Evolutionary conservation across 2,888 invertebrate genomes (phyloP), one percentile per base, ranked within the genome.

Genomic region (Chalcis sispes): DNA sequence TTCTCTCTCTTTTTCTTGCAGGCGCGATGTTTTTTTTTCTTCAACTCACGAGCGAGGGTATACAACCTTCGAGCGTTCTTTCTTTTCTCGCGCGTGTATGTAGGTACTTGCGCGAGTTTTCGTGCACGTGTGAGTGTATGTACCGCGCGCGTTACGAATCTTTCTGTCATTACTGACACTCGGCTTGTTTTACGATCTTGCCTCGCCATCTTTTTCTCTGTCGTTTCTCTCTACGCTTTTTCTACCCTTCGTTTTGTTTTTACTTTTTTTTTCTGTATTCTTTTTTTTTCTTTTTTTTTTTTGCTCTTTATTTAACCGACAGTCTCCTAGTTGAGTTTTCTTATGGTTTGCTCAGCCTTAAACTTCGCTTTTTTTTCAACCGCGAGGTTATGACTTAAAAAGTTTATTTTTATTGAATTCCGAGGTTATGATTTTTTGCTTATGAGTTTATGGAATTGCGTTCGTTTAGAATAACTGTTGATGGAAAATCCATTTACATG

Each of bases 11-110:
- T 78, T 77, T 71, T 73, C 78, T 75, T 69, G 67, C 48, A 42
- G 42, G 52, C 71, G 72, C 64, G 72, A 62, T 83, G n/a, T n/a
- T n/a, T n/a, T n/a, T n/a, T 81, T 80, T 81, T 81, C 79, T 82
- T 82, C 81, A 82, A 83, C 85, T 15, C 42, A 85, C 86, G 85
- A n/a, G 83, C 86, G 84, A 84, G 83, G 82, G 83, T 84, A 85
- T 85, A 86, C 86, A 87, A 86, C 87, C 87, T 87, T 87, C 86
- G 81, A 10, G 48, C 58, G n/a, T 25, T 36, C 66, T 18, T 65
- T 79, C 79, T 81, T 80, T 79, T 79, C 80, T 58, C 29, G 61
- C 36, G 50, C 48, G 23, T 15, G 70, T 78, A 61, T 76, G n/a
- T 52, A 62, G 32, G 36, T 36, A 13, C 2, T n/a, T n/a, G n/a